A percentile compares a stretch with the other conserved stretches of the same genome.
phyloP scores from a whole-genome alignment of 2,888 invertebrate genomes.

The Nebria brevicollis region DNA sequence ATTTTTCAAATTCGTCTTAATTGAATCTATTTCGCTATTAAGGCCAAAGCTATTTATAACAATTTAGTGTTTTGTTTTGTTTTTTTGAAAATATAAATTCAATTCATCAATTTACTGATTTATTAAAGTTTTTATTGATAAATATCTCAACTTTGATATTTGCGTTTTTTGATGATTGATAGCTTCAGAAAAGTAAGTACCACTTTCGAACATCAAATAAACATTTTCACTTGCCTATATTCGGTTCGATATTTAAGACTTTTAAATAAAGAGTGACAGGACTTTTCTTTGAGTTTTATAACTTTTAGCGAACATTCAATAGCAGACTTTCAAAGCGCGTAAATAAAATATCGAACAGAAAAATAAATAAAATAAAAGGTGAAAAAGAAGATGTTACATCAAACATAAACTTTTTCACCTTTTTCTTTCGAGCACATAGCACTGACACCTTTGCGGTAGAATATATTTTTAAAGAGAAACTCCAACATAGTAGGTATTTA shows the following conservation, averaged over 20 bases:
- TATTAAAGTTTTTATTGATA: background rate
- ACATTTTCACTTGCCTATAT: constrained; percentile 11
- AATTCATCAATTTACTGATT: background rate
- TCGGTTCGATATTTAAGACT: constrained; percentile 35
- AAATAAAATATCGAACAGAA: constrained; percentile 32
- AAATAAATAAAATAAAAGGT: constrained; percentile 27
- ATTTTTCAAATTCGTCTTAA: constrained; percentile 42
- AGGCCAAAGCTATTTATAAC: constrained; percentile 23
- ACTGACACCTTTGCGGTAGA: no score
- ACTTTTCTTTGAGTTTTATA: constrained; percentile 31
- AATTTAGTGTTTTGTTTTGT: background rate
- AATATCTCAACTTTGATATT: background rate
- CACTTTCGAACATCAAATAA: background rate
- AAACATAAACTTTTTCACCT: background rate
- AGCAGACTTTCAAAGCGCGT: constrained; percentile 20
- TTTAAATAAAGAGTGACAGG: constrained; percentile 41
- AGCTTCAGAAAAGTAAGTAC: background rate
- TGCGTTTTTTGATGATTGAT: background rate
- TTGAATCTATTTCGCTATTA: constrained; percentile 36
- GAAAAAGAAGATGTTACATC: background rate
- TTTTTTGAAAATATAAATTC: background rate
- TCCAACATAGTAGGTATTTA: no score
- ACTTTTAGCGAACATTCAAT: constrained; percentile 30
- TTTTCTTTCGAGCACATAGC: background rate
- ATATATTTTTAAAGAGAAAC: no score